Evolutionary conservation across 1,140 invertebrate species (phyloP).

Genomic region (Neodiprion fabricii): DNA sequence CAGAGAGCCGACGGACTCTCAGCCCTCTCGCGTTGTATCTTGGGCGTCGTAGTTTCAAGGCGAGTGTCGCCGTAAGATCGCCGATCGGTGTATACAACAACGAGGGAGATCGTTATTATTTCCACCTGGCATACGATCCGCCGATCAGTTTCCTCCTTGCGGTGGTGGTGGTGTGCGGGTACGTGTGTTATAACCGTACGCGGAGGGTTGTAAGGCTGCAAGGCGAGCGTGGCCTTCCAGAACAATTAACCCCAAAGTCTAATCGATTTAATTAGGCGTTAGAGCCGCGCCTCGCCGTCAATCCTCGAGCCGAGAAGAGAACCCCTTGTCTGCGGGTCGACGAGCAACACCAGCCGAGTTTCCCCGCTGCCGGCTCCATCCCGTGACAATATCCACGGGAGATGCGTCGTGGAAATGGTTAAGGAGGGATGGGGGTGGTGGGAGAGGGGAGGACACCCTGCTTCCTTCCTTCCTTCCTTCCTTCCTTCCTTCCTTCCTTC

Average conservation of each 20-base stretch:
- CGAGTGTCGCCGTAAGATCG: no score
- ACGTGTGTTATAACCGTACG: background rate
- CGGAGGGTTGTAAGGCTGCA: background rate
- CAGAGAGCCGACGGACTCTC: no score
- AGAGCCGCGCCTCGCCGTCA: slow-evolving; percentile 33
- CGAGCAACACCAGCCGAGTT: slow-evolving; percentile 10
- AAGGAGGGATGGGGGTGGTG: no score
- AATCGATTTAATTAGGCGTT: slow-evolving; percentile 54
- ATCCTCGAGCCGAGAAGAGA: slow-evolving; percentile 21
- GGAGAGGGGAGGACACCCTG: no score
- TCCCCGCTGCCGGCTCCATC: slow-evolving; percentile 6
- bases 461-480: no score
- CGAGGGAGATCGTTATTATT: no score
- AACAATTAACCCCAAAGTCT: slow-evolving; percentile 57
- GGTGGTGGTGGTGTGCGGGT: background rate
- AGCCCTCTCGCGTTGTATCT: no score
- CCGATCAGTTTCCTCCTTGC: background rate
- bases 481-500: no score
- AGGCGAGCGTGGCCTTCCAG: slow-evolving; percentile 42
- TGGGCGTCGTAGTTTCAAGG: no score
- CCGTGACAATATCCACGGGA: slow-evolving; percentile 10
- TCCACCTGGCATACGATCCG: no score
- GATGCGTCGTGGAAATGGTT: background rate
- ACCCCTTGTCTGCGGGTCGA: slow-evolving; percentile 28
- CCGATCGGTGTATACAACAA: no score